Percentiles rank a stretch among this genome's conserved stretches.
These are phyloP conservation scores for Brevimyrus niger DNA, from an alignment of 2,113 vertebrate genomes.

Conservation along the genomic window DNA sequence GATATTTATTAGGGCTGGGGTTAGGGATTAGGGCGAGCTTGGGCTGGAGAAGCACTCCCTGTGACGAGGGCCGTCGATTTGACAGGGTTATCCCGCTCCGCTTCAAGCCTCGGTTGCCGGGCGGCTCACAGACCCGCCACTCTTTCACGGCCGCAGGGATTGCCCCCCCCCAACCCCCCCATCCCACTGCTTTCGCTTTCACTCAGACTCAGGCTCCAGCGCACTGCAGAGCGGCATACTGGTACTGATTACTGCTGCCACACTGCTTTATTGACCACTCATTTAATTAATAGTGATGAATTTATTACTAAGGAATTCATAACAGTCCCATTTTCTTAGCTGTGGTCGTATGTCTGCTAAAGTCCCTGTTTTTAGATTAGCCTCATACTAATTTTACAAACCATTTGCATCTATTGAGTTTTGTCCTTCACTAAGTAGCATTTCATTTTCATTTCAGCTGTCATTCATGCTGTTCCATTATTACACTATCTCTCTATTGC, in stretches of 20 bases:
- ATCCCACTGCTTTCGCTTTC: neutral
- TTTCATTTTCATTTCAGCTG: neutral
- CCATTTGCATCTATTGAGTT: neutral
- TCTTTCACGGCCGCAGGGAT: neutral
- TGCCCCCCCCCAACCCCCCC: too few relatives aligned
- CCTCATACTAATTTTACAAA: neutral
- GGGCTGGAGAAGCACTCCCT: neutral
- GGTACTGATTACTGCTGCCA: neutral
- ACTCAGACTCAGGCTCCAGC: neutral
- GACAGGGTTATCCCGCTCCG: conserved; percentile 45
- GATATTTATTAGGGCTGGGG: conserved; percentile 29
- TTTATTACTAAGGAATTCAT: neutral
- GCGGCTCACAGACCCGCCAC: conserved; percentile 4
- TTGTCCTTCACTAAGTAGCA: neutral
- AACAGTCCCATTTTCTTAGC: neutral
- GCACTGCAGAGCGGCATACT: neutral
- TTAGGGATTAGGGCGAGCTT: conserved; percentile 5
- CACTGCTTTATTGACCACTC: neutral
- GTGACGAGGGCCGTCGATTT: conserved; percentile 39
- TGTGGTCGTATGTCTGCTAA: neutral
- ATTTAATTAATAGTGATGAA: neutral
- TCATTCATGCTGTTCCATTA: neutral
- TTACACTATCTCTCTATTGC: neutral
- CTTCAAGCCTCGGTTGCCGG: neutral
- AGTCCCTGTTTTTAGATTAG: neutral